Evolutionary conservation across 1,140 invertebrate genomes (phyloP), one percentile per base, ranked within the genome.

Genomic region (Papilio aristodemus): DNA sequence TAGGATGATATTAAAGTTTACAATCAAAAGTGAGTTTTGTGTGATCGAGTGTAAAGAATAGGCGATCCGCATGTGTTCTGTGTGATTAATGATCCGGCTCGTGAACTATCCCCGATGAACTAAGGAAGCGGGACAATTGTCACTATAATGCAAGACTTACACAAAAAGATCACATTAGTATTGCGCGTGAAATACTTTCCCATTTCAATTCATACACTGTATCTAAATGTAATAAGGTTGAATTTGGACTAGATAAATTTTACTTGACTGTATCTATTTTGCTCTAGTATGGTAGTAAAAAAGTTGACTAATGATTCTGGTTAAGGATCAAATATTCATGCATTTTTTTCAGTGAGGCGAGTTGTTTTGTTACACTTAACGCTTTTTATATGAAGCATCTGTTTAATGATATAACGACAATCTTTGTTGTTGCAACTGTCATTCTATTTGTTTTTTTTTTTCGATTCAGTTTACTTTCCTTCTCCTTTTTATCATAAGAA

Each of bases 221-320:
- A 71, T 70, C 17, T 6, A 32, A n/a, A 25, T 4, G 59, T 9
- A 57, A 13, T 81, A 83, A 74, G 75, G 73, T 76, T 72, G 63
- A 72, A 69, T 60, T 67, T 77, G 8, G 25, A 37, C 9, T 54
- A 64, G 67, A 39, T 17, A 11, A 68, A 41, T 41, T 38, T 67
- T 71, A 6, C 22, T 57, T 57, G 57, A 58, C 54, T 62, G 68
- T 36, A 57, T 71, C 66, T 41, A 36, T 32, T 46, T 66, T 60
- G 58, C 54, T 66, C 14, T 11, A 39, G 19, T 57, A 68, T 71
- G 70, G 2, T 69, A 80, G 72, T 84, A 86, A 89, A 91, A 87
- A 91, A 86, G 79, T 89, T 91, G 85, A 91, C 87, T 89, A 91
- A 91, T 88, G 89, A 89, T 87, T 87, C 84, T 89, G 83, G 85